phyloP scores from a whole-genome alignment of 2,797 vertebrate species.

The Macropus fuliginosus region DNA sequence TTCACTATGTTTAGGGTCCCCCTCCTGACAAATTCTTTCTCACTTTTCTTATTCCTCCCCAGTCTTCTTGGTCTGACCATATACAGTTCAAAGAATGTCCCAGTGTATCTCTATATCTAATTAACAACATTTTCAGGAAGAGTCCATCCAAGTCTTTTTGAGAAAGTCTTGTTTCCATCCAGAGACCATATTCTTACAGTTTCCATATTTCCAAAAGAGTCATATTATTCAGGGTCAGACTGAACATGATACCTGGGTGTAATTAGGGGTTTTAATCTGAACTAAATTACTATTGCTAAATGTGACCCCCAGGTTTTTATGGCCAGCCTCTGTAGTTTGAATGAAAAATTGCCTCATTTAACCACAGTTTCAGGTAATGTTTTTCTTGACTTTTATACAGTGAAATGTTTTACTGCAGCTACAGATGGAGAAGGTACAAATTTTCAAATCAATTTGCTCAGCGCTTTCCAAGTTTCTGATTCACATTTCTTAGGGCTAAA shows the following conservation, averaged over 20 bases:
- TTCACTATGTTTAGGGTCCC: background rate
- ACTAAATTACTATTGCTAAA: slow-evolving; percentile 74
- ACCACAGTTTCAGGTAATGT: slow-evolving; percentile 81
- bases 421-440: slow-evolving; percentile 75
- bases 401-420: slow-evolving; percentile 82
- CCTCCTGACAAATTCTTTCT: background rate
- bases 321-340: slow-evolving; percentile 65
- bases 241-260: slow-evolving; percentile 45
- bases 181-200: background rate
- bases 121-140: background rate
- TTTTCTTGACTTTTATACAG: slow-evolving; percentile 83
- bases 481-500: slow-evolving; percentile 68
- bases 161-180: background rate
- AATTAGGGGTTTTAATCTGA: slow-evolving; percentile 71
- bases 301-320: slow-evolving; percentile 82
- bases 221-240: slow-evolving; percentile 21
- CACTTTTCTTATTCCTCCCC: background rate
- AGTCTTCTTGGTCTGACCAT: background rate
- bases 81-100: background rate
- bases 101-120: background rate
- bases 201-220: slow-evolving; percentile 19
- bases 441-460: slow-evolving; percentile 80
- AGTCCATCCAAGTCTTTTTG: background rate
- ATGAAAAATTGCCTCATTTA: slow-evolving; percentile 84
- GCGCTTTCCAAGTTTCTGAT: slow-evolving; percentile 65